Evolutionary conservation across 2,113 vertebrate species (phyloP).

Genomic region (Rhynchopsitta pachyrhyncha): DNA sequence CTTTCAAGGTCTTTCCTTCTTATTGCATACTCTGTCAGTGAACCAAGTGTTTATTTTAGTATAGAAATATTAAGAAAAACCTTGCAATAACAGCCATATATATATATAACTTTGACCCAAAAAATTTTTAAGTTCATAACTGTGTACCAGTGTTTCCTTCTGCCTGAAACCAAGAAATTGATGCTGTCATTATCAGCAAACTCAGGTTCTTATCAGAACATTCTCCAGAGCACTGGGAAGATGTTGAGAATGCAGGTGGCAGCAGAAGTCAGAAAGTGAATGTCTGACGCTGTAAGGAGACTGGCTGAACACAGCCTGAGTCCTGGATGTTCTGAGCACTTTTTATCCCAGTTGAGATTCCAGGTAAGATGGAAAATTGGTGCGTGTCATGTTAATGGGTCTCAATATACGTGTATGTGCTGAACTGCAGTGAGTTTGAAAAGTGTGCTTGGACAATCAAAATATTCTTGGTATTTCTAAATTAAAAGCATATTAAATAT

Average conservation of each 20-base stretch:
- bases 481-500: background rate
- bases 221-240: background rate
- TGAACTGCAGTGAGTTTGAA: background rate
- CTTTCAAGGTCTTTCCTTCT: background rate
- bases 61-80: background rate
- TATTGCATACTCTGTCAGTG: background rate
- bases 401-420: background rate
- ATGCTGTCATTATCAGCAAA: background rate
- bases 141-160: background rate
- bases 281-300: background rate
- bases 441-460: background rate
- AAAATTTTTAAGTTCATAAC: background rate
- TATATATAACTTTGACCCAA: background rate
- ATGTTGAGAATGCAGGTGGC: background rate
- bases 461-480: background rate
- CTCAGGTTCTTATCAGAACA: background rate
- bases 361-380: background rate
- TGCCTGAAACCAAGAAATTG: background rate
- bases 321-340: background rate
- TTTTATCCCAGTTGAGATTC: background rate
- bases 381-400: background rate
- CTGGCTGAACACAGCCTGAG: background rate
- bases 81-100: background rate
- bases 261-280: background rate
- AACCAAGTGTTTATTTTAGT: background rate